Evolutionary conservation across 1,140 invertebrate genomes (phyloP).

Genomic region (Zaprionus taronus): DNA sequence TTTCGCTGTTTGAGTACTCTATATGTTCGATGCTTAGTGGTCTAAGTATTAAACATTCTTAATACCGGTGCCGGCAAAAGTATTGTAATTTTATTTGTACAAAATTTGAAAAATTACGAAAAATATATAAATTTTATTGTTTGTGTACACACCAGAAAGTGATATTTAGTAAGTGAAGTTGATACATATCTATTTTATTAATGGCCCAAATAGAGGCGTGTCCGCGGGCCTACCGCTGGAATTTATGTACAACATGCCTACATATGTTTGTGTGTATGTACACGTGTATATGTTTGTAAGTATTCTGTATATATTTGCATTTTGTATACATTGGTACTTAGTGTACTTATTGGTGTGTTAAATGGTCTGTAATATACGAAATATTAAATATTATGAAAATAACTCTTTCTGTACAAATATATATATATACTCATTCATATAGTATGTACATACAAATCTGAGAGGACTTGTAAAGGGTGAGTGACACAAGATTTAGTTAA

Average conservation of each 20-base stretch:
- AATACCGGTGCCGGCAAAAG: constrained; percentile 34
- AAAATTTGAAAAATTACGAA: not conserved
- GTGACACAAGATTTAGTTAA: constrained; percentile 51
- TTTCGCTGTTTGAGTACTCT: too few relatives aligned
- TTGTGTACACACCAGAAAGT: not conserved
- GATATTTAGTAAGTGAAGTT: not conserved
- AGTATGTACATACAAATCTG: constrained; percentile 12
- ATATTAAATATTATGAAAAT: not conserved
- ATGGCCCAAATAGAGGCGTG: not conserved
- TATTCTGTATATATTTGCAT: not conserved
- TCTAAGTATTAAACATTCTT: constrained; percentile 17
- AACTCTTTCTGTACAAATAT: not conserved
- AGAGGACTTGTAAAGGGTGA: constrained; percentile 56
- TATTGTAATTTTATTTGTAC: not conserved
- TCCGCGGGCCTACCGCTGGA: not conserved
- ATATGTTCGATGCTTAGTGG: too few relatives aligned
- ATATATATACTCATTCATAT: not conserved
- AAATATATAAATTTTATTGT: not conserved
- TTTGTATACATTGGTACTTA: not conserved
- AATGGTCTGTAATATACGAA: not conserved
- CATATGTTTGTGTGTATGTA: not conserved
- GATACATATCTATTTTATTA: not conserved
- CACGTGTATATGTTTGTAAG: not conserved
- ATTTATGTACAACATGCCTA: not conserved
- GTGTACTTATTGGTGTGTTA: not conserved